Base-by-base conservation (phyloP, 2,797 vertebrate species). In the Ficedula albicollis region DNA sequence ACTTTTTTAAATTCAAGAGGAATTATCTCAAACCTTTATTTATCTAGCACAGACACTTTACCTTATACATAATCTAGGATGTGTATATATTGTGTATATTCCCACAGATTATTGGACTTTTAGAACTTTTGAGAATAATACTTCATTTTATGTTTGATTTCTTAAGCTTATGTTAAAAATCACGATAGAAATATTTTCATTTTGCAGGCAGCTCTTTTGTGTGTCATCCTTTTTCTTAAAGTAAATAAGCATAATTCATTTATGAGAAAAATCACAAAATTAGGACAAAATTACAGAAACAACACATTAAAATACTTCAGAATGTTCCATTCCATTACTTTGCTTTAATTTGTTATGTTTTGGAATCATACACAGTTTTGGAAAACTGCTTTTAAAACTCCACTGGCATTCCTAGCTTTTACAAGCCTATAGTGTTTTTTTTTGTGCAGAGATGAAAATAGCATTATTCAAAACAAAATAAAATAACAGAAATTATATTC, bases 1-100 rank as follows among this genome's bases (percentile, higher is more conserved):
- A 30, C 14, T 51, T 83, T 59, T 83, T 62, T 7, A 73, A 55
- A 63, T 59, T 75, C 9, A 46, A 36, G 8, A 39, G 52, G 15
- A 63, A 59, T 67, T 51, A 41, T 41, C 3, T 62, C 79, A 54
- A 54, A 19, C 1, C 0, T 27, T 77, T 77, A 32, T 78, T 70
- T 21, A 22, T 32, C 0, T 5, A 62, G 4, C 4, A 23, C 21
- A 9, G 41, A 5, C 12, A 20, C 2, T 11, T 46, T 19, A 52
- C 15, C 10, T 68, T 6, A 13, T 43, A 6, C 1, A 11, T 54
- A 38, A 3, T 46, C 21, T 34, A 81, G 7, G 8, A 51, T 43
- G 7, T 44, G 13, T 8, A n/a, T 38, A 34, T 52, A 3, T 64
- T 92, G 32, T 22, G 13, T n/a, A 32, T 75, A 60, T 25, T 73